phyloP scores from a whole-genome alignment of 2,797 vertebrate species.

The Xenopus petersii region DNA sequence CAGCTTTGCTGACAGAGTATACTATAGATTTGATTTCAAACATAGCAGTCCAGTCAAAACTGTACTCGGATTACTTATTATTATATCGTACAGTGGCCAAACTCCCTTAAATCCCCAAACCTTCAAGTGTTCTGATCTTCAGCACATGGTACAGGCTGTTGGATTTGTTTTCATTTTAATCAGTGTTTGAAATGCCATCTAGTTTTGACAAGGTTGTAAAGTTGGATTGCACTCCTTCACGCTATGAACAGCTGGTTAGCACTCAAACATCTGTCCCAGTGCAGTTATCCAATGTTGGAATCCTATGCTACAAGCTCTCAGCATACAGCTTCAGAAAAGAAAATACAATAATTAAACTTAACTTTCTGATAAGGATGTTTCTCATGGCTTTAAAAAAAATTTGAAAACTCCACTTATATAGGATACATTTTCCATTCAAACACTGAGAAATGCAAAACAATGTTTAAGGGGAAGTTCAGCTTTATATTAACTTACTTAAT shows the following conservation, averaged over 20 bases:
- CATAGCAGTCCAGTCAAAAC: too few relatives aligned
- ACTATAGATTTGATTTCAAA: too few relatives aligned
- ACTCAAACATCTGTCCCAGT: slow-evolving; percentile 37
- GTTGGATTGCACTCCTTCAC: slow-evolving; percentile 16
- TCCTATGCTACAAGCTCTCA: slow-evolving; percentile 9
- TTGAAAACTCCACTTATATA: too few relatives aligned
- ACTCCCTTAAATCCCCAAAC: neutral
- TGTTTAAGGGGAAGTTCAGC: too few relatives aligned
- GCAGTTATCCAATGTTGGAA: slow-evolving; percentile 10
- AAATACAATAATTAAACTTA: slow-evolving; percentile 27
- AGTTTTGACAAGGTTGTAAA: slow-evolving; percentile 22
- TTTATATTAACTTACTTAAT: too few relatives aligned
- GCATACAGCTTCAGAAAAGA: slow-evolving; percentile 29
- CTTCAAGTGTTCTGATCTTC: neutral
- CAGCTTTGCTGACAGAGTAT: too few relatives aligned
- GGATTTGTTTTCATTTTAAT: slow-evolving; percentile 13
- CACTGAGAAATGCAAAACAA: too few relatives aligned
- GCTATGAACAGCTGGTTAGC: slow-evolving; percentile 29
- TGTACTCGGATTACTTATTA: too few relatives aligned
- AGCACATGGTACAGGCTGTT: neutral
- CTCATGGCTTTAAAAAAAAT: neutral
- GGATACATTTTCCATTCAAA: too few relatives aligned
- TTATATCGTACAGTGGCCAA: too few relatives aligned
- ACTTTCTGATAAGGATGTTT: slow-evolving; percentile 27
- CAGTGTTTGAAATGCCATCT: slow-evolving; percentile 8